Evolutionary conservation across 2,888 invertebrate species (phyloP), one percentile per base, ranked within the genome.

Genomic region (Tubulanus polymorphus): DNA sequence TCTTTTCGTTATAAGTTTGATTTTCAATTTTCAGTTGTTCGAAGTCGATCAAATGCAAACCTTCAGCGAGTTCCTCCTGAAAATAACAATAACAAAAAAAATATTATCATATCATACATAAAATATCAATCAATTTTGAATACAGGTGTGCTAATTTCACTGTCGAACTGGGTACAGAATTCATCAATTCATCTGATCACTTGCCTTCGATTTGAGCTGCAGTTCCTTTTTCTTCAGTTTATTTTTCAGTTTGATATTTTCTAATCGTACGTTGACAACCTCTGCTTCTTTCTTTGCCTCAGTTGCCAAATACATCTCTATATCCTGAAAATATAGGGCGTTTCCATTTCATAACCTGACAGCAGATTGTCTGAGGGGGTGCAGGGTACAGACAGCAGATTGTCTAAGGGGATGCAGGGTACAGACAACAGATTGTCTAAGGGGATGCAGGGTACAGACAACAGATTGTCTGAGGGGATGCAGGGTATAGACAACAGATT

Each of bases 11-110:
- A 64, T 80, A 80, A 29, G 80, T 81, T 68, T 81, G 81, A 65
- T 84, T 83, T 68, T 83, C 83, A 59, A 82, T 81, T 70, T 83
- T 83, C 57, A 84, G 69, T 66, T 83, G 83, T 70, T 84, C 84
- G 73, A 82, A 84, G 69, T 84, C 83, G 59, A 82, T 81, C 60
- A 84, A 67, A 59, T 82, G 81, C 37, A 83, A 73, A 48, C 81
- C 81, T 32, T 81, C 83, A 2, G 81, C 82, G 41, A 84, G 74
- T 59, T 80, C 81, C 65, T 84, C 83, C 76, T 76, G 65, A 15
- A 61, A 58, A 46, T n/a, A 47, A 23, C 20, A 35, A 5, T 18
- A 10, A 23, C 54, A 55, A 12, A 52, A 15, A 12, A 49, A 15
- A 12, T 45, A 15, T 15, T 46, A n/a, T n/a, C n/a, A n/a, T n/a